Evolutionary conservation across 2,797 vertebrate species (phyloP).

Genomic region (Mormyrus hasselquistii): DNA sequence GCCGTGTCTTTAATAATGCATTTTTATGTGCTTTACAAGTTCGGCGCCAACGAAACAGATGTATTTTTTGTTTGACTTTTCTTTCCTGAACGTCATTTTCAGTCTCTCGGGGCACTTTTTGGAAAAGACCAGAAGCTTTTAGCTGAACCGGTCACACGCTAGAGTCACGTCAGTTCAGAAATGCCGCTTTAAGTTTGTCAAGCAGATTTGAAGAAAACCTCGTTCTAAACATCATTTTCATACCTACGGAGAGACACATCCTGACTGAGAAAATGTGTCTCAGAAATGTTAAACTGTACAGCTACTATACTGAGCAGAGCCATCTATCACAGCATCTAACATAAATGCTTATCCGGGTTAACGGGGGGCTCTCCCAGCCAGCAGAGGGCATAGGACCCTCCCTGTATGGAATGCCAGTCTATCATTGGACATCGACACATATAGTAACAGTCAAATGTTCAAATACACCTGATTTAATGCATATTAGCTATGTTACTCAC

Average conservation of each 20-base stretch:
- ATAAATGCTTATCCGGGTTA: not conserved
- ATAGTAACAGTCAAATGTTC: not conserved
- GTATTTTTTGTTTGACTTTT: not conserved
- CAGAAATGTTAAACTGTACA: not conserved
- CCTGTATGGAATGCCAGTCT: not conserved
- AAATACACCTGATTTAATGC: not conserved
- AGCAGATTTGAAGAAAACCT: not conserved
- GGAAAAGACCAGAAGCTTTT: conserved; percentile 7
- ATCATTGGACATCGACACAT: not conserved
- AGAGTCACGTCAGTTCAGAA: not conserved
- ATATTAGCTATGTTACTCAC: not conserved
- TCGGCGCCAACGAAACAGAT: not conserved
- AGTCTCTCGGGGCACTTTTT: not conserved
- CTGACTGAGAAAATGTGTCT: not conserved
- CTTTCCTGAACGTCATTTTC: not conserved
- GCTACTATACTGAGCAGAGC: not conserved
- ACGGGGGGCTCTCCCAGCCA: not conserved
- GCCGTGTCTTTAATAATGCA: not conserved
- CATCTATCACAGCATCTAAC: not conserved
- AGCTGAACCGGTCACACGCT: not conserved
- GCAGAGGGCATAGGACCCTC: not conserved
- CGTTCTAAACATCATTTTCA: not conserved
- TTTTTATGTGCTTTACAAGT: not conserved
- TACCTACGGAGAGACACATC: not conserved
- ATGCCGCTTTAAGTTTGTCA: not conserved